Conservation (phyloP, 2,888 invertebrate genomes). For the Meiosimyza decipiens region DNA sequence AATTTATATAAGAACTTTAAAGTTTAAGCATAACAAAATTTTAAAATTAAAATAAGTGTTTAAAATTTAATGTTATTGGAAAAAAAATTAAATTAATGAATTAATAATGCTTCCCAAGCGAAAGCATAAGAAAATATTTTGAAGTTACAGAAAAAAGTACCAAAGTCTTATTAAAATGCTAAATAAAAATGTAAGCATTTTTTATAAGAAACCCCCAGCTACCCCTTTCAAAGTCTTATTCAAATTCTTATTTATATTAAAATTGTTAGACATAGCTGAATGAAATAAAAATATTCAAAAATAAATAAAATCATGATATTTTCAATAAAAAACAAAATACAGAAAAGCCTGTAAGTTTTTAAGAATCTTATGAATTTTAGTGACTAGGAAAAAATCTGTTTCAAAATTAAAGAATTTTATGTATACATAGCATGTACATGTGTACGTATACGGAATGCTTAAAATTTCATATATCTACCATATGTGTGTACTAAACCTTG, state of each 20-base stretch:
- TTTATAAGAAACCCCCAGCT: not conserved
- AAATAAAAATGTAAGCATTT: conserved; percentile 9
- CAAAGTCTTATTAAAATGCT: conserved; percentile 21
- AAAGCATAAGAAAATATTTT: conserved; percentile 7
- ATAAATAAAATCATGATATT: not conserved
- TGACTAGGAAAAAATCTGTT: no score
- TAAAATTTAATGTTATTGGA: not conserved
- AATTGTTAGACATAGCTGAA: not conserved
- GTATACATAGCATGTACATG: no score
- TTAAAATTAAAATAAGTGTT: conserved; percentile 9
- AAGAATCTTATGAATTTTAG: no score
- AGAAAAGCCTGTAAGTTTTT: no score
- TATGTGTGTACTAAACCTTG: no score
- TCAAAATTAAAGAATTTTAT: no score
- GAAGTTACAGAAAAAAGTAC: conserved; percentile 15
- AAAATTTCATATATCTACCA: no score
- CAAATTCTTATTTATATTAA: conserved; percentile 6
- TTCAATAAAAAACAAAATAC: no score
- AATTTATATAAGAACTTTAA: conserved; percentile 11
- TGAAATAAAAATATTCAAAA: conserved; percentile 4
- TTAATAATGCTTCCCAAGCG: not conserved
- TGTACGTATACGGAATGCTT: no score
- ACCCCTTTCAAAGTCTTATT: not conserved
- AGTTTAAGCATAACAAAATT: conserved; percentile 12
- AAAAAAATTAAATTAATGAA: not conserved